These are phyloP conservation scores for Graptemys geographica DNA, from an alignment of 2,797 vertebrate species.

Conservation along the genomic window DNA sequence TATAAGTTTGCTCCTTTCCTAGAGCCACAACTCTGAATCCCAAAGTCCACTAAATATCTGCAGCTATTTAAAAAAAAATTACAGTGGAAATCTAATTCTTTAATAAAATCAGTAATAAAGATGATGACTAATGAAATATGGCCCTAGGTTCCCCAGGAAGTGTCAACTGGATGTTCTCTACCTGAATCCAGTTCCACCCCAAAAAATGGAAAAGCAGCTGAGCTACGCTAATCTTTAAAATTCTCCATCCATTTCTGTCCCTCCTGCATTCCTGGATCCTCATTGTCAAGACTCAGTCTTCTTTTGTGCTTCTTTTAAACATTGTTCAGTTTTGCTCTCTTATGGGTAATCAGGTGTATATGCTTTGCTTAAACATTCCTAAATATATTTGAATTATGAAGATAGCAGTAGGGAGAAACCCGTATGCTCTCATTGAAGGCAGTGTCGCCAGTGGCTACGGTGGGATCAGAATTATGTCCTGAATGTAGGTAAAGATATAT, in stretches of 20 bases:
- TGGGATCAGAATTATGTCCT: background rate
- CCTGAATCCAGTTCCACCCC: background rate
- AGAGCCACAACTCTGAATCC: background rate
- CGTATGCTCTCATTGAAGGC: too few species aligned
- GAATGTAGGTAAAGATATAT: background rate
- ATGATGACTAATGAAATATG: background rate
- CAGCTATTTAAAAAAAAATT: background rate
- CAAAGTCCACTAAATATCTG: background rate
- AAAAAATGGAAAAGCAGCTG: background rate
- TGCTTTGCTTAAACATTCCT: accelerated
- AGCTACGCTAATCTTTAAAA: background rate
- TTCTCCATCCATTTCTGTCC: background rate
- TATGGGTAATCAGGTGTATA: accelerated
- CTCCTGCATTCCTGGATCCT: background rate
- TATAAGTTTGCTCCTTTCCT: background rate
- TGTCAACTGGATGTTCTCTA: background rate
- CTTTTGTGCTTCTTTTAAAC: accelerated
- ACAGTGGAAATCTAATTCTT: background rate
- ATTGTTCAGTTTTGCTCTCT: background rate
- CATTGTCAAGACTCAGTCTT: accelerated
- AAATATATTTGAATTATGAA: background rate
- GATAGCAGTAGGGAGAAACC: background rate
- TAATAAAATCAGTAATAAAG: background rate
- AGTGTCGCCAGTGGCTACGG: accelerated
- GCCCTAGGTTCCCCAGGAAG: background rate